These are phyloP conservation scores for Ephestia elutella DNA, from an alignment of 1,140 invertebrate genomes.

Conservation along the genomic window DNA sequence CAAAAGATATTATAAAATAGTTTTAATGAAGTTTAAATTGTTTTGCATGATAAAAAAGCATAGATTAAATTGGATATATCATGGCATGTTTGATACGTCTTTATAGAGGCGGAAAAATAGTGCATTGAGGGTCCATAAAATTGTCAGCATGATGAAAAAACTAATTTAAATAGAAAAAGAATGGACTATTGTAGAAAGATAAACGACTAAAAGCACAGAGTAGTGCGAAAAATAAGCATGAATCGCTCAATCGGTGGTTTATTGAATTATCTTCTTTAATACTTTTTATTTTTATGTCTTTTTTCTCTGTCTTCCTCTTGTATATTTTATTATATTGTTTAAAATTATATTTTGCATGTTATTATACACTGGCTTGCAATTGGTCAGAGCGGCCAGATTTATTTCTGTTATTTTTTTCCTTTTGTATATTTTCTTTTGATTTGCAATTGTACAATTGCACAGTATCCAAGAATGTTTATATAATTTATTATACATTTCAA, in stretches of 20 bases:
- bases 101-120: constrained; percentile 34
- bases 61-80: constrained; percentile 33
- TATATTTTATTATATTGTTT: constrained; percentile 42
- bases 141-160: constrained; percentile 66
- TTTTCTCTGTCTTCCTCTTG: constrained; percentile 28
- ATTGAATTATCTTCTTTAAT: constrained; percentile 28
- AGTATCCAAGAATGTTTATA: constrained; percentile 25
- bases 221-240: constrained; percentile 69
- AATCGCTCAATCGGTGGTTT: constrained; percentile 56
- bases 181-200: constrained; percentile 46
- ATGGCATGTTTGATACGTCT: constrained; percentile 60
- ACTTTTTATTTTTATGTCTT: constrained; percentile 29
- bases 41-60: constrained; percentile 52
- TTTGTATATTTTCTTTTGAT: constrained; percentile 33
- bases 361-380: constrained; percentile 32
- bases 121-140: constrained; percentile 37
- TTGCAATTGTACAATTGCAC: constrained; percentile 39
- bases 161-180: constrained; percentile 49
- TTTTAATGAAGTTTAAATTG: constrained; percentile 6
- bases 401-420: constrained; percentile 16
- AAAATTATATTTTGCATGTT: constrained; percentile 56
- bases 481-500: constrained; percentile 24
- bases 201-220: constrained; percentile 61
- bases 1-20: not conserved
- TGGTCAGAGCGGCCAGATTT: constrained; percentile 13